A percentile compares a stretch with the other conserved stretches of the same genome.
These are phyloP conservation scores for Nycticorax nycticorax DNA, from an alignment of 2,113 vertebrate species.

Conservation along the genomic window DNA sequence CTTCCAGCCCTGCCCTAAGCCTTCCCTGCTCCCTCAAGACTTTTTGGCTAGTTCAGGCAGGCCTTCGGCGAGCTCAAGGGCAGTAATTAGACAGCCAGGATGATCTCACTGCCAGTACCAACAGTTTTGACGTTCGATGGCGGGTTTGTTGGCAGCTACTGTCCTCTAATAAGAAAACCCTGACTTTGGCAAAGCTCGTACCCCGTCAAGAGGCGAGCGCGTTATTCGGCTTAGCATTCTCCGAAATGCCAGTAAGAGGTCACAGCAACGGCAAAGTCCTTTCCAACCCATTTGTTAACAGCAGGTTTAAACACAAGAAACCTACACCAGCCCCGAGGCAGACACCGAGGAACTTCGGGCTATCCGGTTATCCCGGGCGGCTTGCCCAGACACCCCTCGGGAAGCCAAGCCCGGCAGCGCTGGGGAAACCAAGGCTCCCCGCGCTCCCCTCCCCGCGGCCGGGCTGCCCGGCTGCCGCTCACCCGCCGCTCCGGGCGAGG, in stretches of 20 bases:
- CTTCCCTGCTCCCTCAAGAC: neutral
- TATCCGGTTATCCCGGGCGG: fast-evolving
- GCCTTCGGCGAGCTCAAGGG: neutral
- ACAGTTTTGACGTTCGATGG: neutral
- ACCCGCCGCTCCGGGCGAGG: neutral
- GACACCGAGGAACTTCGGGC: neutral
- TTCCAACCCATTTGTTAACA: neutral
- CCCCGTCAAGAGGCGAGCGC: neutral
- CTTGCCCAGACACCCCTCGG: neutral
- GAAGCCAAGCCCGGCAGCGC: neutral
- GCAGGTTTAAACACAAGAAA: neutral
- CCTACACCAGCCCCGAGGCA: neutral
- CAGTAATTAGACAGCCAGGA: neutral
- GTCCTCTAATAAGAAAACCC: neutral
- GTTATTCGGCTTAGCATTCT: fast-evolving
- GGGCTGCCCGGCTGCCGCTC: fast-evolving
- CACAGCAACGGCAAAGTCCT: neutral
- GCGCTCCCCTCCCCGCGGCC: neutral
- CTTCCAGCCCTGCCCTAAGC: neutral
- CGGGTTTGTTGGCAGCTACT: neutral
- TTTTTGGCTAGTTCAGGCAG: neutral
- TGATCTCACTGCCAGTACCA: neutral
- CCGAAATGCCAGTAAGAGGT: neutral
- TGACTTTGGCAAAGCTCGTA: neutral
- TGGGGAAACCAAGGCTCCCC: fast-evolving